Evolutionary conservation across 2,797 vertebrate species (phyloP), one percentile per base, ranked within the genome.

Genomic region (Chanos chanos): DNA sequence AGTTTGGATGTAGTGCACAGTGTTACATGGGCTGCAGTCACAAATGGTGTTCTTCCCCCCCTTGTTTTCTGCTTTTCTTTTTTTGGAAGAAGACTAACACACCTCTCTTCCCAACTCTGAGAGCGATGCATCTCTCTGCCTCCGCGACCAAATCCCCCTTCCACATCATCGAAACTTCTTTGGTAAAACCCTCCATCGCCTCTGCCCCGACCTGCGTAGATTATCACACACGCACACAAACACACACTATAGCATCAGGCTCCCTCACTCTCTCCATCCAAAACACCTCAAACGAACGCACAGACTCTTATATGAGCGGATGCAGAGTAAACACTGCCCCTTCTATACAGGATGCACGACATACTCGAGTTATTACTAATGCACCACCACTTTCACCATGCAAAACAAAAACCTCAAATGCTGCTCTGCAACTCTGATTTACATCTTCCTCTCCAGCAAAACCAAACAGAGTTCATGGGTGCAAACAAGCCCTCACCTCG

Each of bases 91-190:
- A 5, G 25, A 49, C 25, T 37, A 27, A 4, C 21, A 83, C 92
- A 95, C 96, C 96, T 97, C 90, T 99, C 96, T 83, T 99, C 97
- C 96, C 96, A 99, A 82, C 96, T 99, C 83, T 99, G 96, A 69
- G 95, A 98, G 74, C 97, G 94, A 85, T 97, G 96, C 92, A 98
- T 99, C 85, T 98, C 96, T 83, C 93, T 90, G 51, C 80, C 94
- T 83, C 94, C 96, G 74, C 94, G 92, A 70, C 94, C 96, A 90
- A 99, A 99, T 68, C 93, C 90, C 76, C 89, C 94, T 81, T 99
- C 97, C 69, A 97, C 94, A 77, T 99, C 97, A 75, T 99, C 97
- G 92, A 98, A 99, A 92, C 96, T 99, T 98, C 97, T 98, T 99
- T 99, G 97, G 96, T 98, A 99, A 93, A 99, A 99, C 78, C 94